Percentiles rank a stretch among this genome's conserved stretches.
Conservation (phyloP, 2,797 vertebrate species). For the Phoxinus dragarum region DNA sequence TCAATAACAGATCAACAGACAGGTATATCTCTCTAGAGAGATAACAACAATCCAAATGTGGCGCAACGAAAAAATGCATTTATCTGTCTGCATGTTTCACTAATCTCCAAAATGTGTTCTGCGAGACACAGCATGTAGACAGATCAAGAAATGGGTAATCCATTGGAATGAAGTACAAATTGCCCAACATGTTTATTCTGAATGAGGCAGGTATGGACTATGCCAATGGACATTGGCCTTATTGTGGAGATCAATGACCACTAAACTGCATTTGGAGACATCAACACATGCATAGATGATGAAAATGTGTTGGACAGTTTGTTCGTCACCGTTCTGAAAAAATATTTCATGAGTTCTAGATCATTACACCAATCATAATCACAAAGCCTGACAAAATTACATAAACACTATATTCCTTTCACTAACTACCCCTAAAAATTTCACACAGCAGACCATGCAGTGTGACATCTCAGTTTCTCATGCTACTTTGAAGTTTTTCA, state of each 20-base stretch:
- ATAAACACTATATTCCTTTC: neutral
- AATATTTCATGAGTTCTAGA: neutral
- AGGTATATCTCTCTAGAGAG: neutral
- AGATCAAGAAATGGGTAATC: slow-evolving; percentile 17
- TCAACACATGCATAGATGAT: neutral
- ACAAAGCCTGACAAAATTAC: neutral
- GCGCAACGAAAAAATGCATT: neutral
- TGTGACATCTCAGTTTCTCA: slow-evolving; percentile 9
- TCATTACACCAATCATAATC: neutral
- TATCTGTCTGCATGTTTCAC: neutral
- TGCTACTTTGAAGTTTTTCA: slow-evolving; percentile 48
- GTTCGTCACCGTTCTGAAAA: neutral
- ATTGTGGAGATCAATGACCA: neutral
- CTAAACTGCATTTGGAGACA: neutral
- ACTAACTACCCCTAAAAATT: neutral
- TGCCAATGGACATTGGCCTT: neutral
- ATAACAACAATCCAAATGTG: neutral
- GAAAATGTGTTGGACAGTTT: neutral
- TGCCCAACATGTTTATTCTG: slow-evolving; percentile 8
- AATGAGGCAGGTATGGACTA: neutral
- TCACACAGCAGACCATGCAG: neutral
- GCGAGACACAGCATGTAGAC: neutral
- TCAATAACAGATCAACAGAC: neutral
- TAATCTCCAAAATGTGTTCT: slow-evolving; percentile 2
- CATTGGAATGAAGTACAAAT: slow-evolving; percentile 12